Percentiles rank a stretch among this genome's conserved stretches.
Conservation (phyloP, 2,113 vertebrate genomes). For the Cyrtonyx montezumae region DNA sequence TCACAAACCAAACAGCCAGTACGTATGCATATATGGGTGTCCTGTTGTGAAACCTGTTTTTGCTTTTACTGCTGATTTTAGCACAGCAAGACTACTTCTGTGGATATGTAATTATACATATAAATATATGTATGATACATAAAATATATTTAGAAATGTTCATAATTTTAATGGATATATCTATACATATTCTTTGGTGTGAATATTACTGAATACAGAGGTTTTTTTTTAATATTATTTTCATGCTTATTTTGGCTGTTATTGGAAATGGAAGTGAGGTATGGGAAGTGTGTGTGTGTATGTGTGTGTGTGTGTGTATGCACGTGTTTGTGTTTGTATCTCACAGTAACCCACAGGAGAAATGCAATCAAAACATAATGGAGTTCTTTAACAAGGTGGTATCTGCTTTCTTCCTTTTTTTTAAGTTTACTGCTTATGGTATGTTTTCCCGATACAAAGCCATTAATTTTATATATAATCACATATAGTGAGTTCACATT, state of each 20-base stretch:
- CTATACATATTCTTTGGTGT: constrained; percentile 77
- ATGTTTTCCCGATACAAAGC: not conserved
- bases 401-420: not conserved
- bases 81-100: constrained; percentile 72
- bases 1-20: constrained; percentile 65
- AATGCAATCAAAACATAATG: not conserved
- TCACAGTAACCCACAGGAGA: not conserved
- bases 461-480: not conserved
- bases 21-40: constrained; percentile 72
- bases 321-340: not conserved
- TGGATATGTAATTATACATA: constrained; percentile 85
- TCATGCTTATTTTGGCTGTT: constrained; percentile 71
- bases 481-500: not conserved
- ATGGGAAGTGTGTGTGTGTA: not conserved
- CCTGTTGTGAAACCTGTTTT: constrained; percentile 60
- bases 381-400: not conserved
- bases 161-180: constrained; percentile 81
- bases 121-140: constrained; percentile 85
- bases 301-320: not conserved
- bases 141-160: constrained; percentile 83
- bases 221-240: constrained; percentile 74
- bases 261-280: constrained; percentile 6
- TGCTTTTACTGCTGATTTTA: constrained; percentile 72
- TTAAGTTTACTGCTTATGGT: not conserved
- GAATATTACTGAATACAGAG: constrained; percentile 84